Evolutionary conservation across 2,888 invertebrate species (phyloP).

Genomic region (Allolobophora icterica): DNA sequence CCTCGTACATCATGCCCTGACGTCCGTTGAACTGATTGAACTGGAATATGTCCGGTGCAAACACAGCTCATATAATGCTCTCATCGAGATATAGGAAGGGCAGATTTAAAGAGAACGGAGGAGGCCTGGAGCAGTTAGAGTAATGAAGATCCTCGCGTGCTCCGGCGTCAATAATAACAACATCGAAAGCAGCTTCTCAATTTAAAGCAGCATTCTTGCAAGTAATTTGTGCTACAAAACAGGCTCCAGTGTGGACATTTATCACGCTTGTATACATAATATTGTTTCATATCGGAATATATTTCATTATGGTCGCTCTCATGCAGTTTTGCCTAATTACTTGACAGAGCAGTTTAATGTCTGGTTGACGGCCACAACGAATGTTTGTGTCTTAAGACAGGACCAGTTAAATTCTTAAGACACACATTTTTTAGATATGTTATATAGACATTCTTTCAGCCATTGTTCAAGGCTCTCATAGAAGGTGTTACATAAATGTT

Average conservation of each 20-base stretch:
- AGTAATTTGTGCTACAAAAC: neutral
- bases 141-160: neutral
- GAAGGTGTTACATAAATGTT: too few relatives aligned
- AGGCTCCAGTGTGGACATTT: neutral
- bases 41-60: neutral
- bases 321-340: too few relatives aligned
- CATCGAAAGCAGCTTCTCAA: constrained; percentile 14
- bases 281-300: neutral
- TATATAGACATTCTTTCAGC: too few relatives aligned
- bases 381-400: too few relatives aligned
- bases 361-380: too few relatives aligned
- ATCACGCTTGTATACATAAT: neutral
- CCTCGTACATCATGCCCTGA: neutral
- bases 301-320: neutral
- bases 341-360: neutral
- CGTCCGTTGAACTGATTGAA: neutral
- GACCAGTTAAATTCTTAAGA: too few relatives aligned
- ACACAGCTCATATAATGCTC: neutral
- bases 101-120: neutral
- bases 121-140: neutral
- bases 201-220: neutral
- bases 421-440: too few relatives aligned
- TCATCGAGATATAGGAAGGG: neutral
- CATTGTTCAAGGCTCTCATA: too few relatives aligned
- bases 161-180: neutral